phyloP scores from a whole-genome alignment of 1,140 invertebrate species.

The Bombus soroeensis region DNA sequence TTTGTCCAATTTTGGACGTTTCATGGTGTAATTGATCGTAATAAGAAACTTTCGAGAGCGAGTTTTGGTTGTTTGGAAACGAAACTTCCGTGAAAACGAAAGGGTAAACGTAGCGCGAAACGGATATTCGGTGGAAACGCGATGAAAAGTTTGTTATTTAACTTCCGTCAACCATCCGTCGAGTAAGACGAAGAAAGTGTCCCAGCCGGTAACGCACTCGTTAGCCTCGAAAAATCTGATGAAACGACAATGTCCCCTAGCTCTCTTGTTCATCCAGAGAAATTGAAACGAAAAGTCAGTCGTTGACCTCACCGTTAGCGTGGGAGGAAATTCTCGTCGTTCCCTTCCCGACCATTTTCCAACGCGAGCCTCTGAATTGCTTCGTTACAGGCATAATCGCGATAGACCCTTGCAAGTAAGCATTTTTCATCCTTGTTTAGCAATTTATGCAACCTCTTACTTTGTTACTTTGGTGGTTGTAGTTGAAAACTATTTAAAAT shows the following conservation, averaged over 20 bases:
- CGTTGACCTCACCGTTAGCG: constrained; percentile 21
- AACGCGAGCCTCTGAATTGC: background rate
- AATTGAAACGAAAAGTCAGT: constrained; percentile 28
- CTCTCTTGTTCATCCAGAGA: background rate
- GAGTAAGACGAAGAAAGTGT: background rate
- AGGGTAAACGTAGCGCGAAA: background rate
- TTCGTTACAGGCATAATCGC: background rate
- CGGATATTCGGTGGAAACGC: background rate
- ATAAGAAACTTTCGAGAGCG: no score
- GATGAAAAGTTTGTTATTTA: constrained; percentile 6
- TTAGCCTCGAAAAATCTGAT: constrained; percentile 36
- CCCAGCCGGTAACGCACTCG: background rate
- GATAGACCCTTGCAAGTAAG: background rate
- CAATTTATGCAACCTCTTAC: background rate
- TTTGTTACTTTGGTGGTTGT: background rate
- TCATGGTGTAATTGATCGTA: background rate
- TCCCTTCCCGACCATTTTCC: background rate
- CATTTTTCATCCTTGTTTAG: background rate
- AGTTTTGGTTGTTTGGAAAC: background rate
- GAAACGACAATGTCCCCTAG: constrained; percentile 19
- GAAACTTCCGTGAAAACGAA: constrained; percentile 9
- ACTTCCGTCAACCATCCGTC: background rate
- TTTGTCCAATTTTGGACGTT: background rate
- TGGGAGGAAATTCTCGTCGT: background rate
- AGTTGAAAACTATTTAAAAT: background rate